Base-by-base conservation (phyloP, 2,888 invertebrate species). In the Aspidiotus destructor region DNA sequence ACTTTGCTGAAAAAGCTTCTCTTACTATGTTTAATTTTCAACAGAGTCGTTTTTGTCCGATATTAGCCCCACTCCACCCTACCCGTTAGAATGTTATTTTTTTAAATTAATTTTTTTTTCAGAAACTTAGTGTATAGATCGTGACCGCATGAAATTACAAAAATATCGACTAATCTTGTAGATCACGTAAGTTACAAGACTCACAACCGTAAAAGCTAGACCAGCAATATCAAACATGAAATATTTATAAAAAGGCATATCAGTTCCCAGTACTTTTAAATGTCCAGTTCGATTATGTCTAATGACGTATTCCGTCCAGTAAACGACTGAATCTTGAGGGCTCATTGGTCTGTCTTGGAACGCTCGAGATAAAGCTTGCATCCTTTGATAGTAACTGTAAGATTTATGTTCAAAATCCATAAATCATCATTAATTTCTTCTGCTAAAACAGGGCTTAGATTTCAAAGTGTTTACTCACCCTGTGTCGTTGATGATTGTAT, bases 241-340 rank as follows among this genome's bases (percentile, higher is more conserved):
- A 41, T 63, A 63, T 28, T 63, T 15, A 13, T 17, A 63, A 52
- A 16, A 54, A n/a, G 44, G 44, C 54, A 63, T 52, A 52, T 63
- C 54, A 8, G 28, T 16, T 2, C 53, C 15, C 8, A 41, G 28
- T 9, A 41, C 8, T 54, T 63, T 54, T 54, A 63, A 54, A 15
- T 63, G 63, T 10, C 9, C 8, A 8, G 63, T 41, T 11, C 63
- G 40, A 41, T 63, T 52, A 54, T 63, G 54, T 54, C 54, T 52
- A 28, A 41, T 28, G n/a, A 54, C 54, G 41, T 54, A 63, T 7
- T 63, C 63, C 1, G 63, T 63, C 63, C 63, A 63, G n/a, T 53
- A 63, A 8, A 63, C 53, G 8, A 63, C 53, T 10, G 41, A 53
- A n/a, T 63, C 41, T 63, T 63, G 63, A 7, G 40, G 63, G 8